Percentiles rank a stretch among this genome's conserved stretches.
Evolutionary conservation across 2,797 vertebrate species (phyloP).

Genomic region (Phoxinus dragarum): DNA sequence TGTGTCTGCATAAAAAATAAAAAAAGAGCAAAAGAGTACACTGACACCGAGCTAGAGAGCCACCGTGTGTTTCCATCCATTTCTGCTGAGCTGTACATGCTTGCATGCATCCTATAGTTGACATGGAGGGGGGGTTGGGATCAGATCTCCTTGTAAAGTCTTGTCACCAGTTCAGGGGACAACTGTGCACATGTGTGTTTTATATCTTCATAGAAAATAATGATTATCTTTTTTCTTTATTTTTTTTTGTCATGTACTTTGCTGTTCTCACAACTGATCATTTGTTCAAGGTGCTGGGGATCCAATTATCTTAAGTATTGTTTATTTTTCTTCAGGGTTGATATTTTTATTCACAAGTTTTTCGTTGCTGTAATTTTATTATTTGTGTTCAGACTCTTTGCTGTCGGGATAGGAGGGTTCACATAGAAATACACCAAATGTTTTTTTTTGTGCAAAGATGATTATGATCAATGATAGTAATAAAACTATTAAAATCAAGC

Average conservation of each 20-base stretch:
- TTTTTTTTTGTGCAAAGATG: slow-evolving; percentile 83
- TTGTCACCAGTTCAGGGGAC: slow-evolving; percentile 56
- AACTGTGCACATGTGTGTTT: slow-evolving; percentile 62
- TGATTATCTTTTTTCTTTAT: slow-evolving; percentile 42
- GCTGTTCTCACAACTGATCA: slow-evolving; percentile 73
- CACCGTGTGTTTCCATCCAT: slow-evolving; percentile 35
- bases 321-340: slow-evolving; percentile 82
- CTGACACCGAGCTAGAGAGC: neutral
- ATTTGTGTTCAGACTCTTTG: slow-evolving; percentile 79
- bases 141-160: slow-evolving; percentile 50
- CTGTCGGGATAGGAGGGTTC: slow-evolving; percentile 79
- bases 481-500: slow-evolving; percentile 80
- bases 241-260: slow-evolving; percentile 63
- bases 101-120: slow-evolving; percentile 59
- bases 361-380: slow-evolving; percentile 85
- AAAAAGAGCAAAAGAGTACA: neutral
- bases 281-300: slow-evolving; percentile 85
- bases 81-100: slow-evolving; percentile 52
- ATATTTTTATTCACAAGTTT: slow-evolving; percentile 80
- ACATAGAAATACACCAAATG: slow-evolving; percentile 76
- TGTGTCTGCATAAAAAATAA: neutral
- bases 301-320: slow-evolving; percentile 80
- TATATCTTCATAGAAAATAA: slow-evolving; percentile 62
- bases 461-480: slow-evolving; percentile 86
- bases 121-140: slow-evolving; percentile 32